Evolutionary conservation across 2,888 invertebrate species (phyloP).

Genomic region (Cerceris rybyensis): DNA sequence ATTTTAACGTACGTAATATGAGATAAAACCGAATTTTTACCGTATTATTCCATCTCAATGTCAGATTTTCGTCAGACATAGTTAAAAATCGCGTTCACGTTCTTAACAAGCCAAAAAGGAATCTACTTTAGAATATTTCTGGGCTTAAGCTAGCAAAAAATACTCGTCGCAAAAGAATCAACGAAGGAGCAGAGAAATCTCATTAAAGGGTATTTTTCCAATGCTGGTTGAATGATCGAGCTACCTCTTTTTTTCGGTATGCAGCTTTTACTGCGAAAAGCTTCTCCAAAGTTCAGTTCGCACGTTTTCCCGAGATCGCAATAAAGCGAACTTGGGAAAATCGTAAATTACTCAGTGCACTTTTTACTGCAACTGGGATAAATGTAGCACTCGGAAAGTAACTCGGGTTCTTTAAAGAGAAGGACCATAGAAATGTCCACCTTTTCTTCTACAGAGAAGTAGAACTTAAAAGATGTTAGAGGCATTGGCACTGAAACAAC

Average conservation of each 20-base stretch:
- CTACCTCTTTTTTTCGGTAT: neutral
- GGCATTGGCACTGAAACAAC: too few species aligned
- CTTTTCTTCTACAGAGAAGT: too few species aligned
- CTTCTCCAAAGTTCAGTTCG: slow-evolving; percentile 3
- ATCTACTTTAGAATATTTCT: neutral
- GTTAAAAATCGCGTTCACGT: slow-evolving; percentile 12
- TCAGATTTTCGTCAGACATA: neutral
- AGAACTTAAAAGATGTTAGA: too few species aligned
- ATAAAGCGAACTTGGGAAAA: slow-evolving; percentile 14
- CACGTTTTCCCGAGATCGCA: slow-evolving; percentile 4
- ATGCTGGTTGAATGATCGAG: slow-evolving; percentile 6
- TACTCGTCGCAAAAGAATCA: slow-evolving; percentile 12
- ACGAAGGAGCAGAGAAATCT: slow-evolving; percentile 20
- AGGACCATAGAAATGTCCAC: neutral
- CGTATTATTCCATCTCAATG: too few species aligned
- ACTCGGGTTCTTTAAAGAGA: neutral
- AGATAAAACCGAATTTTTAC: too few species aligned
- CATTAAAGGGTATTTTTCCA: slow-evolving; percentile 30
- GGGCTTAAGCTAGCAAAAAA: neutral
- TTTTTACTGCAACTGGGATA: slow-evolving; percentile 10
- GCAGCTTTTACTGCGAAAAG: slow-evolving; percentile 1
- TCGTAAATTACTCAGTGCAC: slow-evolving; percentile 33
- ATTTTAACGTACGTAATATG: too few species aligned
- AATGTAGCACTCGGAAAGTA: neutral
- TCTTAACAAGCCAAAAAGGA: neutral